Conservation (phyloP, 2,888 invertebrate species). For the Andrena bicolor region DNA sequence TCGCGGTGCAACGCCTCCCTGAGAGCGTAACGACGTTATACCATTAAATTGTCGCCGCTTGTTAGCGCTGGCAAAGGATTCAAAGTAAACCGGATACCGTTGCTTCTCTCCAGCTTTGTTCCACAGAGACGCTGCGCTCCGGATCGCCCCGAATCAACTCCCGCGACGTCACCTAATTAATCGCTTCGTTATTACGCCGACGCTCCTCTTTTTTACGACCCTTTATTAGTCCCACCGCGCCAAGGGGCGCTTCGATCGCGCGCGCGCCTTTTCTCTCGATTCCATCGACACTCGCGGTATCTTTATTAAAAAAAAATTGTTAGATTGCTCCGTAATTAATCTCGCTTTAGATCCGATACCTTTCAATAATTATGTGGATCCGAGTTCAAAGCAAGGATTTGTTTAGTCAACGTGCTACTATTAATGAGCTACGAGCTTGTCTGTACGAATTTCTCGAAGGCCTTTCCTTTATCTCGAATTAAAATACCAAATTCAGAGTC, state of each 20-base stretch:
- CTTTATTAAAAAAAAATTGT: background rate
- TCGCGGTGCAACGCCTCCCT: conserved; percentile 79
- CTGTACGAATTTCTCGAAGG: background rate
- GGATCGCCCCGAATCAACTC: conserved; percentile 24
- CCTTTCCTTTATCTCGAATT: background rate
- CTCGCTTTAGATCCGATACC: background rate
- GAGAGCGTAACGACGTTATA: conserved; percentile 76
- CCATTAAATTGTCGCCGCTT: conserved; percentile 81
- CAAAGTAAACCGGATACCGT: conserved; percentile 20
- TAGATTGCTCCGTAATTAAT: background rate
- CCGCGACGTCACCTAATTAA: conserved; percentile 53
- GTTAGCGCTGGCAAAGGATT: conserved; percentile 70
- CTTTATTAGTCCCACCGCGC: conserved; percentile 32
- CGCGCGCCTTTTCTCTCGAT: conserved; percentile 26
- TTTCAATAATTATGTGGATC: background rate
- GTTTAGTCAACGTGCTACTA: background rate
- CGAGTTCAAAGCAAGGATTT: background rate
- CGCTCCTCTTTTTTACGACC: conserved; percentile 2
- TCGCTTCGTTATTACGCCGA: conserved; percentile 41
- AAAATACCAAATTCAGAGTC: no score
- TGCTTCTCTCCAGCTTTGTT: conserved; percentile 27
- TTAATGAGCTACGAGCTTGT: no score
- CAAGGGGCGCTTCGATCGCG: conserved; percentile 30
- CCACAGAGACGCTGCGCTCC: background rate
- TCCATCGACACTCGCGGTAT: background rate